These are phyloP conservation scores for Cephonodes hylas DNA, from an alignment of 2,888 invertebrate species.

Conservation along the genomic window DNA sequence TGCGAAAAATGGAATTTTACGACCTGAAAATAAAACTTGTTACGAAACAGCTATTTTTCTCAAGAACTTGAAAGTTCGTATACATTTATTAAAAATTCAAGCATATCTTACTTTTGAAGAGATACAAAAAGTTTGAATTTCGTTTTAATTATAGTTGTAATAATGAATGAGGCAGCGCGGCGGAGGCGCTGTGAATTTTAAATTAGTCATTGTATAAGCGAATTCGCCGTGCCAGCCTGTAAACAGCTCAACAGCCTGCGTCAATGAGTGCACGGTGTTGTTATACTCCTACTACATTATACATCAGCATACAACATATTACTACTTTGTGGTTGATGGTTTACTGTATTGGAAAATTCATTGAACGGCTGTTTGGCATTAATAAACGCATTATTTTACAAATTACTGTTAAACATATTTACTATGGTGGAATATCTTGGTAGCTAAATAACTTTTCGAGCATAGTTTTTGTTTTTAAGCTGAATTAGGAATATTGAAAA, in stretches of 20 bases:
- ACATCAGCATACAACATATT: background rate
- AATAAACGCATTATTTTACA: background rate
- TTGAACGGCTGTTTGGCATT: background rate
- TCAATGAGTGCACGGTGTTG: slow-evolving; percentile 14
- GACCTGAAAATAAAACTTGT: background rate
- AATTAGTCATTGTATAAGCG: slow-evolving; percentile 70
- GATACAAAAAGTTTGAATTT: background rate
- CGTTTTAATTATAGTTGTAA: slow-evolving; percentile 29
- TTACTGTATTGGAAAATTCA: background rate
- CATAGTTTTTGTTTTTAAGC: too few relatives aligned
- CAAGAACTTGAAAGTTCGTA: background rate
- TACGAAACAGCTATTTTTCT: background rate
- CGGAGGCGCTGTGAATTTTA: slow-evolving; percentile 71
- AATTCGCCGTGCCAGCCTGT: slow-evolving; percentile 63
- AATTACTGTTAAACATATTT: too few relatives aligned
- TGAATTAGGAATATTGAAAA: too few relatives aligned
- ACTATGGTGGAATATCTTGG: too few relatives aligned
- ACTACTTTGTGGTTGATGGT: slow-evolving; percentile 2
- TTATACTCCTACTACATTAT: background rate
- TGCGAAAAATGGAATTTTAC: background rate
- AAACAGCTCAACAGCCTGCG: slow-evolving; percentile 43
- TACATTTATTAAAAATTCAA: background rate
- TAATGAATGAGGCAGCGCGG: slow-evolving; percentile 58
- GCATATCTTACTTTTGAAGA: background rate
- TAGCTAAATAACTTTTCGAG: too few relatives aligned